Evolutionary conservation across 2,797 vertebrate genomes (phyloP).

Genomic region (Fringilla coelebs): DNA sequence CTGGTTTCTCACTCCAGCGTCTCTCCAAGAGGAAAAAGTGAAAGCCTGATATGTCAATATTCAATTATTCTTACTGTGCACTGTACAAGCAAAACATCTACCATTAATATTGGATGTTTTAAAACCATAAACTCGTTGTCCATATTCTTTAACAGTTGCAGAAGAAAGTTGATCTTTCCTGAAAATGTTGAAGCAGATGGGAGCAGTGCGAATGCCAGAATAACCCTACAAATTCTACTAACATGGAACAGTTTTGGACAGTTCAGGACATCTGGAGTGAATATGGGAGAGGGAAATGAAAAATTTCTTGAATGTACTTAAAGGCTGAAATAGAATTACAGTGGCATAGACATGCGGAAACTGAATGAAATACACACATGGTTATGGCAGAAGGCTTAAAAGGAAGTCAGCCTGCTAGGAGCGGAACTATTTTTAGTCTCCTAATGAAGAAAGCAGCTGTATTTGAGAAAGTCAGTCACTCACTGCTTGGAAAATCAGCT

Average conservation of each 20-base stretch:
- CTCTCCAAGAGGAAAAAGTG: background rate
- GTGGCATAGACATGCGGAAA: conserved; percentile 64
- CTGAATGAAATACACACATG: conserved; percentile 75
- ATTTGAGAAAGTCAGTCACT: conserved; percentile 66
- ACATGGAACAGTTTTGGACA: conserved; percentile 42
- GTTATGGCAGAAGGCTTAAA: conserved; percentile 71
- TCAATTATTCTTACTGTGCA: background rate
- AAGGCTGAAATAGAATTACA: conserved; percentile 69
- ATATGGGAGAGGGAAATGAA: conserved; percentile 58
- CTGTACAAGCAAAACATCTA: background rate
- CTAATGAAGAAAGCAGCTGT: conserved; percentile 78
- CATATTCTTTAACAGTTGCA: conserved; percentile 29
- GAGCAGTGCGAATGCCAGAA: conserved; percentile 20
- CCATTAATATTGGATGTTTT: background rate
- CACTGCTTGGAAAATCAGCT: conserved; percentile 66
- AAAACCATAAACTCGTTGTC: background rate
- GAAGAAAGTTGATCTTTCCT: conserved; percentile 61
- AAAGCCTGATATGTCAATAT: background rate
- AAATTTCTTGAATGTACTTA: conserved; percentile 64
- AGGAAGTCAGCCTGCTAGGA: conserved; percentile 70
- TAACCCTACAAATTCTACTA: conserved; percentile 48
- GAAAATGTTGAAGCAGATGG: conserved; percentile 64
- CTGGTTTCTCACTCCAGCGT: background rate
- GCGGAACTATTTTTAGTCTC: conserved; percentile 74
- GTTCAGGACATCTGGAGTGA: conserved; percentile 59